Evolutionary conservation across 1,140 invertebrate species (phyloP).

Genomic region (Littorina saxatilis): DNA sequence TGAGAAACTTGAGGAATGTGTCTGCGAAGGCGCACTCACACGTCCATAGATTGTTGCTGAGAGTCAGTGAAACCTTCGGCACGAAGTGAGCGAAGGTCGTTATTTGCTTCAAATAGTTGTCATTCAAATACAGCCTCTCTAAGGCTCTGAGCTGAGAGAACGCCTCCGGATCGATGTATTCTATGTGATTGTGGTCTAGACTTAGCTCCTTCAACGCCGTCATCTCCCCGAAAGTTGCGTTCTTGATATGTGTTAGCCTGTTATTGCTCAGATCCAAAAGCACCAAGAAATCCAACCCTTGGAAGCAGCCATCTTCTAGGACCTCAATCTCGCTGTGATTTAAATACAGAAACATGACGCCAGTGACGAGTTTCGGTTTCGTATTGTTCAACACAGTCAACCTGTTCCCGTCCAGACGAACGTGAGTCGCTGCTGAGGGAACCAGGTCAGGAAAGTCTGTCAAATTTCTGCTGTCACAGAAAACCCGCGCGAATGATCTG

Average conservation of each 20-base stretch:
- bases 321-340: slow-evolving; percentile 45
- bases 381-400: slow-evolving; percentile 33
- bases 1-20: slow-evolving; percentile 27
- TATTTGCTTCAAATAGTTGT: slow-evolving; percentile 46
- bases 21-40: slow-evolving; percentile 52
- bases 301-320: slow-evolving; percentile 47
- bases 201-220: slow-evolving; percentile 39
- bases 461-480: slow-evolving; percentile 43
- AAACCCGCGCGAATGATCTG: slow-evolving; percentile 32
- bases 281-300: slow-evolving; percentile 32
- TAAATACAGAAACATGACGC: slow-evolving; percentile 45
- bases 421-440: slow-evolving; percentile 41
- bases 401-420: slow-evolving; percentile 58
- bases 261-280: slow-evolving; percentile 53
- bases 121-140: slow-evolving; percentile 40
- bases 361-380: slow-evolving; percentile 33
- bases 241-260: slow-evolving; percentile 24
- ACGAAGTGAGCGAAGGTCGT: slow-evolving; percentile 6
- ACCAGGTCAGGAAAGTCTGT: slow-evolving; percentile 39
- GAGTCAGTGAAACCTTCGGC: slow-evolving; percentile 9
- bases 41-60: slow-evolving; percentile 56
- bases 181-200: slow-evolving; percentile 52
- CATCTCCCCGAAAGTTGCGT: slow-evolving; percentile 42
- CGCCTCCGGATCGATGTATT: slow-evolving; percentile 37
- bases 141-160: slow-evolving; percentile 42